Percentiles rank a stretch among this genome's conserved stretches.
Conservation (phyloP, 2,797 vertebrate species). For the Merluccius polli region DNA sequence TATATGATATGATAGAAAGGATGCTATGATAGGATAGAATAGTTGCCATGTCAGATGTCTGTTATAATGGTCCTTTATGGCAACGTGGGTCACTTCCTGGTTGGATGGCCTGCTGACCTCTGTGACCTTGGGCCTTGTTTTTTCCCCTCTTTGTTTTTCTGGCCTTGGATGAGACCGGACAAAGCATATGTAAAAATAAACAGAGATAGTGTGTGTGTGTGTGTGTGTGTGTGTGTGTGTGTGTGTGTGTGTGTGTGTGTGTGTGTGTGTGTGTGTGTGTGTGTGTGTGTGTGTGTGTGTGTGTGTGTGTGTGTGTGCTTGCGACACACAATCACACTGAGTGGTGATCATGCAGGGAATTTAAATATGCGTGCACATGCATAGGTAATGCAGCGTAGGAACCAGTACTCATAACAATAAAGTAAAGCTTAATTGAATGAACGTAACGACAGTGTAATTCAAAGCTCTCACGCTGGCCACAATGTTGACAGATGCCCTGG, state of each 20-base stretch:
- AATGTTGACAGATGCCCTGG: background rate
- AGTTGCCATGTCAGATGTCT: constrained; percentile 2
- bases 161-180: constrained; percentile 14
- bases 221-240: background rate
- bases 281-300: background rate
- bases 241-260: background rate
- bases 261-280: background rate
- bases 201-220: constrained; percentile 18
- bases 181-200: constrained; percentile 14
- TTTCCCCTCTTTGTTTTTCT: constrained; percentile 61
- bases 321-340: constrained; percentile 14
- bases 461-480: background rate
- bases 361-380: constrained; percentile 12
- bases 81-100: constrained; percentile 39
- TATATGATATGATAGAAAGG: no score
- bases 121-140: constrained; percentile 52
- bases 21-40: no score
- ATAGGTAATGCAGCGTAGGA: constrained; percentile 4
- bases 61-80: constrained; percentile 27
- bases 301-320: background rate
- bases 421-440: constrained; percentile 16
- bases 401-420: constrained; percentile 12
- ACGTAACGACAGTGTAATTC: constrained; percentile 19
- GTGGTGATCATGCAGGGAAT: constrained; percentile 11
- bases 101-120: constrained; percentile 40